Evolutionary conservation across 2,113 vertebrate genomes (phyloP), one percentile per base, ranked within the genome.

Genomic region (Caranx ignobilis): DNA sequence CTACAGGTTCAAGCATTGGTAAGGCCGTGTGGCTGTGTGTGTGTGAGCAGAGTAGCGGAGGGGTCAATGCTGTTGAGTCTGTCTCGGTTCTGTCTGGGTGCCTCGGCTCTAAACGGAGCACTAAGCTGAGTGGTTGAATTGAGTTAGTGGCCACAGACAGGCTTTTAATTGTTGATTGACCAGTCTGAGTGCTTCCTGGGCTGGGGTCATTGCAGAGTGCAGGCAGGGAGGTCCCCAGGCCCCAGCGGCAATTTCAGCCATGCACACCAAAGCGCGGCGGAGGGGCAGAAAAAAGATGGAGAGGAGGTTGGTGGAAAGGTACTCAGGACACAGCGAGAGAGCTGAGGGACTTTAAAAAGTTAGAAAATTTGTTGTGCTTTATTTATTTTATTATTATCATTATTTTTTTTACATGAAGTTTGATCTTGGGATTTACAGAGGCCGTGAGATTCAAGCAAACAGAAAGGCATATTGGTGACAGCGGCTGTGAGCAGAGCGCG

Each of bases 121-220:
- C 84, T 89, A 87, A 88, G 89, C 90, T 81, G 88, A 91, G 88
- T 91, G 91, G 86, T 62, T 75, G 86, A 95, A 95, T 95, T 91
- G 89, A 94, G 94, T 95, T 95, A 94, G 89, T 88, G 87, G 90
- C 90, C 80, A 87, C 89, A 93, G 91, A 94, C 91, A 88, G 87
- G 90, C 92, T 93, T 94, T 94, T 94, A 95, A 95, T 95, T 94
- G 94, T 90, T 92, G 94, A 95, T 94, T 95, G 94, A 95, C 93
- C 94, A 83, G 93, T 95, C 93, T 94, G 93, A 92, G 92, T 92
- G 93, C 89, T 84, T 90, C 85, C 90, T 83, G 86, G 45, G 82
- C 83, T 71, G 89, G 91, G 94, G 94, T 94, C 94, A 94, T 63
- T 78, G 84, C 61, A 71, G 81, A 87, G 85, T 87, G 83, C 92